Percentiles rank a stretch among this genome's conserved stretches.
Evolutionary conservation across 2,113 vertebrate species (phyloP).

Genomic region (Ellobius talpinus): DNA sequence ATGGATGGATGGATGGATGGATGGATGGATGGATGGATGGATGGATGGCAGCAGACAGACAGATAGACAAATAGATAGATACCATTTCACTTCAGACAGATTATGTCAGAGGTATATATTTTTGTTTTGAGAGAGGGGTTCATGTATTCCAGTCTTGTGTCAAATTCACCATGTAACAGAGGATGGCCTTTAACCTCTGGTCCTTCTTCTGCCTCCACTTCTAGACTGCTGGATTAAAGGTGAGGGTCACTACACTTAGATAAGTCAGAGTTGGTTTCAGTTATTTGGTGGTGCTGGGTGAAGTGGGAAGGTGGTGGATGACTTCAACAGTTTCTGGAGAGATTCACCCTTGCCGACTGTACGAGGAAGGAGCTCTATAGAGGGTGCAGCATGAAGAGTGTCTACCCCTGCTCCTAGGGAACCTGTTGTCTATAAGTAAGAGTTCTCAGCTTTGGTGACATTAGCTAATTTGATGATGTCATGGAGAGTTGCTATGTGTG

Average conservation of each 20-base stretch:
- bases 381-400: accelerated
- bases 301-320: neutral
- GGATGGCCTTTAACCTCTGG: neutral
- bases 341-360: neutral
- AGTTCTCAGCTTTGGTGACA: neutral
- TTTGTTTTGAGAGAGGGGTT: neutral
- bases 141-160: neutral
- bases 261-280: neutral
- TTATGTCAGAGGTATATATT: neutral
- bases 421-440: neutral
- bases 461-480: neutral
- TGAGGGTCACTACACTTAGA: neutral
- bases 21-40: too few relatives aligned
- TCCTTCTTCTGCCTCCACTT: neutral
- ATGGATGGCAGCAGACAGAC: too few relatives aligned
- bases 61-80: neutral
- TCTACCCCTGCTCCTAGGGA: neutral
- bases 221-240: neutral
- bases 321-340: neutral
- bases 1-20: too few relatives aligned
- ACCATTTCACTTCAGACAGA: neutral
- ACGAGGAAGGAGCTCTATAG: neutral
- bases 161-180: neutral
- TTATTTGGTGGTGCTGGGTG: neutral
- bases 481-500: neutral